These are phyloP conservation scores for Drosophila quadrilineata DNA, from an alignment of 1,140 invertebrate genomes.

Conservation along the genomic window DNA sequence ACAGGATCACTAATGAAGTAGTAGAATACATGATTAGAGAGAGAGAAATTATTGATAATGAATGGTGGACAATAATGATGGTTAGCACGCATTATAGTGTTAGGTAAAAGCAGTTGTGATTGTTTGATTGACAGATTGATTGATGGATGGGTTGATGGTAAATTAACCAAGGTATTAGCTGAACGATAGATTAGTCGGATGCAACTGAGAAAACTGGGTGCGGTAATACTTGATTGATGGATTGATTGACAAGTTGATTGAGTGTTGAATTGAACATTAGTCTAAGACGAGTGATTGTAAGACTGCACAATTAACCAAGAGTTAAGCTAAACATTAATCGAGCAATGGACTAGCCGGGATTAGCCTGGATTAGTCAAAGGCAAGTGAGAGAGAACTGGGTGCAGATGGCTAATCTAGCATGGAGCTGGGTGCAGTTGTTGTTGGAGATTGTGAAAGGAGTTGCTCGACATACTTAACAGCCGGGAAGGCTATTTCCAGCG, in stretches of 20 bases:
- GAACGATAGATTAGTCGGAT: constrained; percentile 14
- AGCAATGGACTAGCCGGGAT: no score
- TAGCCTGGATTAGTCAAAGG: no score
- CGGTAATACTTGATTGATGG: no score
- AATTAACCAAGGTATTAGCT: constrained; percentile 1
- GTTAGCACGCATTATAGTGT: constrained; percentile 45
- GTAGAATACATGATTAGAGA: not conserved
- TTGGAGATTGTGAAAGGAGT: constrained; percentile 25
- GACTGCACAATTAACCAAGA: no score
- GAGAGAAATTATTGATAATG: constrained; percentile 14
- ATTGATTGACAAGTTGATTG: no score
- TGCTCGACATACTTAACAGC: constrained; percentile 91
- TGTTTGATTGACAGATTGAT: constrained; percentile 19
- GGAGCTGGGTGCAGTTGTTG: constrained; percentile 33
- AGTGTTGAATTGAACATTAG: constrained; percentile 22
- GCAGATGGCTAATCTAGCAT: constrained; percentile 22
- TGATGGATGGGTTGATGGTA: constrained; percentile 5
- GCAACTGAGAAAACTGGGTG: constrained; percentile 13
- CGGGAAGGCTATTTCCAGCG: constrained; percentile 94
- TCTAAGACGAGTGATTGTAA: constrained; percentile 43
- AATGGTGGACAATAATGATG: not conserved
- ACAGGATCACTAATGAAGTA: constrained; percentile 90
- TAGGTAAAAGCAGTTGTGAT: constrained; percentile 41
- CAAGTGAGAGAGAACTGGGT: no score
- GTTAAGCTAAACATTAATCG: no score